phyloP scores from a whole-genome alignment of 1,140 invertebrate genomes.

The Bombus soroeensis region DNA sequence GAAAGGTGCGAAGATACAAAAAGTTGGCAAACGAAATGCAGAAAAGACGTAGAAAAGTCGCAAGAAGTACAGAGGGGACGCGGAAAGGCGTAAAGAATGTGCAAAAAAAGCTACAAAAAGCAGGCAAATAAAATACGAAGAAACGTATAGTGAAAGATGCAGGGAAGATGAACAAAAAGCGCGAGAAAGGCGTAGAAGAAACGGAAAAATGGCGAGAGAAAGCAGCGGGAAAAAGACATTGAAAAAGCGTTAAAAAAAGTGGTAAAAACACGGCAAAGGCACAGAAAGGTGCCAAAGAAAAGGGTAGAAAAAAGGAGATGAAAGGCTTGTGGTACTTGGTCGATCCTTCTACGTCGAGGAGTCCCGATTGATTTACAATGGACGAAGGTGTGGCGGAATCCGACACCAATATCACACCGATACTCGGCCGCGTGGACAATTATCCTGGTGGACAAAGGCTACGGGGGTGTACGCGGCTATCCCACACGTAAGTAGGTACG shows the following conservation, averaged over 20 bases:
- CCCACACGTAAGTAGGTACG: constrained; percentile 16
- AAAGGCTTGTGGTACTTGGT: not conserved
- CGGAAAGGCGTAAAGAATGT: not conserved
- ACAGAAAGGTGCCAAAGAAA: not conserved
- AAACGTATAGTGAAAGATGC: not conserved
- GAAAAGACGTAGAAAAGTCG: not conserved
- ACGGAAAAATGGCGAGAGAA: not conserved
- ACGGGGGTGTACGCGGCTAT: constrained; percentile 66
- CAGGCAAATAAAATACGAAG: not conserved
- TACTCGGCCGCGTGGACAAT: constrained; percentile 68
- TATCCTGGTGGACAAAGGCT: constrained; percentile 72
- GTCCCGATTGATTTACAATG: constrained; percentile 73
- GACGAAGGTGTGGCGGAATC: constrained; percentile 72
- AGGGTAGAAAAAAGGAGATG: not conserved
- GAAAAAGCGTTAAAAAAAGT: not conserved
- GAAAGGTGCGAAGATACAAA: too few species aligned
- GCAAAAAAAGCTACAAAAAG: not conserved
- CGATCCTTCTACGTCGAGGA: constrained; percentile 5
- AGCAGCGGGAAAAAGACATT: not conserved
- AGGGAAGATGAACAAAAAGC: not conserved
- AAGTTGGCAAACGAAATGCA: too few species aligned
- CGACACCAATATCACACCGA: constrained; percentile 74
- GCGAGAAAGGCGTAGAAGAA: not conserved
- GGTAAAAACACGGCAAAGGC: not conserved
- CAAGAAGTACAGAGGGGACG: not conserved